Base-by-base conservation (phyloP, 2,113 vertebrate species). In the Coptodon bakossiorum region DNA sequence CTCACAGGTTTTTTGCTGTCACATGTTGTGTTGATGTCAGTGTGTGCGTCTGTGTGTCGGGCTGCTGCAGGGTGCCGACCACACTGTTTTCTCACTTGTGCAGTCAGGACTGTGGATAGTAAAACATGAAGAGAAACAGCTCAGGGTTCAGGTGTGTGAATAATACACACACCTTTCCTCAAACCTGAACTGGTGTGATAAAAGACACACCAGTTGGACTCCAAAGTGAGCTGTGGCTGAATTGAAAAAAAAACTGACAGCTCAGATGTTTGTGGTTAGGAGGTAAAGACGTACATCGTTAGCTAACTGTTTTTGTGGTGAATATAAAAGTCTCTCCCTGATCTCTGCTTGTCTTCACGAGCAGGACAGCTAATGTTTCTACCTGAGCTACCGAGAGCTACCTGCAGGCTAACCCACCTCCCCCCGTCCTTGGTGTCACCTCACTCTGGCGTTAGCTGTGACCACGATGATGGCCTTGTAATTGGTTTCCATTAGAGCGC, bases 401-500 rank as follows among this genome's bases (percentile, higher is more conserved):
- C 9, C 34, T 43, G 79, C 53, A 81, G 22, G 22, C 54, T 16
- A 40, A 34, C 13, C 34, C 7, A 22, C 29, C 34, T 24, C 29
- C 27, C 38, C 27, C 43, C 1, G 8, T 50, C 86, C 84, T 88
- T 83, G 90, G 81, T 17, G 36, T 81, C 84, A 45, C 91, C 90
- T 90, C 88, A 71, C 36, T 71, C 63, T 22, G 36, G 22, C 12
- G 1, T 71, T 19, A 48, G 68, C 82, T 56, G 54, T 38, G 78
- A 36, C 36, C 59, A n/a, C 50, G 43, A 40, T 83, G 82, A 66
- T 56, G 83, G 81, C 29, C 6, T 11, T 61, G 80, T 91, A 88
- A 90, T 90, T 91, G 81, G 73, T 90, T 91, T 91, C 88, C 79
- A 91, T 93, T 88, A 88, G 83, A 82, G 14, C 22, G 16, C 40